Evolutionary conservation across 2,113 vertebrate genomes (phyloP).

Genomic region (Festucalex cinctus): DNA sequence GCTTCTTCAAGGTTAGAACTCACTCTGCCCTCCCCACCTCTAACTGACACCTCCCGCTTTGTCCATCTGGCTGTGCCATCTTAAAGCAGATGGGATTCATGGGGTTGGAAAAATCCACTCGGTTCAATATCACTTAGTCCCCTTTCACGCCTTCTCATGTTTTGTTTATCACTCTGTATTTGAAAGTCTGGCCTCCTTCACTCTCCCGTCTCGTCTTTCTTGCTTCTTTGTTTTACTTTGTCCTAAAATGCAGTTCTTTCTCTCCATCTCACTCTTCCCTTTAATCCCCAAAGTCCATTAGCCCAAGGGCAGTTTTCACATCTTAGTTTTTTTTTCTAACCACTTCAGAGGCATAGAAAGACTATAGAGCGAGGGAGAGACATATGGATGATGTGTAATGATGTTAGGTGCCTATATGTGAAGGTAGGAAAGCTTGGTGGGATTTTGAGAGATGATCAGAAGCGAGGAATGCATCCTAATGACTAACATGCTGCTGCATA

Average conservation of each 20-base stretch:
- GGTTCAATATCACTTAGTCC: slow-evolving; percentile 45
- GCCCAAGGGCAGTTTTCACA: slow-evolving; percentile 57
- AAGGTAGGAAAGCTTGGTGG: slow-evolving; percentile 40
- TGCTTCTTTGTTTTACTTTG: slow-evolving; percentile 18
- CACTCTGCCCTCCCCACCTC: slow-evolving; percentile 19
- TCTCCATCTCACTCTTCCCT: slow-evolving; percentile 10
- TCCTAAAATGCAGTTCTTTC: not conserved
- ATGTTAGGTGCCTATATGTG: slow-evolving; percentile 34
- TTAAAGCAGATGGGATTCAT: slow-evolving; percentile 60
- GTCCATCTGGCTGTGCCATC: slow-evolving; percentile 62
- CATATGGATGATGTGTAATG: slow-evolving; percentile 28
- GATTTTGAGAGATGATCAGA: slow-evolving; percentile 30
- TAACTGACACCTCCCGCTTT: slow-evolving; percentile 61
- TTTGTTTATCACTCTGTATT: slow-evolving; percentile 33
- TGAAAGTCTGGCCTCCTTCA: slow-evolving; percentile 21
- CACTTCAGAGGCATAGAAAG: slow-evolving; percentile 39
- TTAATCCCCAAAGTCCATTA: slow-evolving; percentile 44
- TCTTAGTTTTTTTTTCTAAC: slow-evolving; percentile 51
- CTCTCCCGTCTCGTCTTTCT: slow-evolving; percentile 26
- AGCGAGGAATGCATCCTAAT: slow-evolving; percentile 39
- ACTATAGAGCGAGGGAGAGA: slow-evolving; percentile 40
- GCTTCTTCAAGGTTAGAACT: slow-evolving; percentile 91
- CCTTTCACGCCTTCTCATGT: slow-evolving; percentile 24
- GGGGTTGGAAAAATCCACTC: slow-evolving; percentile 56
- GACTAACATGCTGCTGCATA: slow-evolving; percentile 19